These are phyloP conservation scores for Halictus quadricinctus DNA, from an alignment of 2,888 invertebrate genomes.

Conservation along the genomic window DNA sequence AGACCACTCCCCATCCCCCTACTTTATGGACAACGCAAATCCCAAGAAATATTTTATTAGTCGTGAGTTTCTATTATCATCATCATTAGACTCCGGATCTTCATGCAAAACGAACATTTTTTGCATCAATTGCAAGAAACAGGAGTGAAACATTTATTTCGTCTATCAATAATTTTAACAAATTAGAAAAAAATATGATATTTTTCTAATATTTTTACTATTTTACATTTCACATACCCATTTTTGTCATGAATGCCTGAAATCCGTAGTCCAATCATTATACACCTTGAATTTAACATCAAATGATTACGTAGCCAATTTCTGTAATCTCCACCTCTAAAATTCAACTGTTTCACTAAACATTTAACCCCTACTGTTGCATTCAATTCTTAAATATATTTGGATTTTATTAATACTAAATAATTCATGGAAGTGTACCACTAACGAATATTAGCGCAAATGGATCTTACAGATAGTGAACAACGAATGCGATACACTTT, in stretches of 20 bases:
- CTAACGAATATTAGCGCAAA: slow-evolving; percentile 35
- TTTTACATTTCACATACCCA: not conserved
- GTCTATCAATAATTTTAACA: not conserved
- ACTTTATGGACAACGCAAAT: slow-evolving; percentile 86
- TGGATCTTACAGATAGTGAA: slow-evolving; percentile 60
- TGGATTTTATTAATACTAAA: not conserved
- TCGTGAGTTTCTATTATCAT: slow-evolving; percentile 82
- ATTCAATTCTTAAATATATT: not conserved
- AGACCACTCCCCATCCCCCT: slow-evolving; percentile 85
- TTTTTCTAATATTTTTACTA: not conserved
- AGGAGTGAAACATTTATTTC: too few species aligned
- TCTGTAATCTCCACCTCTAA: slow-evolving; percentile 9
- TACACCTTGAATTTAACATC: slow-evolving; percentile 36
- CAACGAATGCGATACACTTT: slow-evolving; percentile 68
- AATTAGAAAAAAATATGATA: not conserved
- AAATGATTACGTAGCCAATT: slow-evolving; percentile 64
- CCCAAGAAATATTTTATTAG: slow-evolving; percentile 86
- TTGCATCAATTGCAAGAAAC: not conserved
- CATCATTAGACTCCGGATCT: not conserved
- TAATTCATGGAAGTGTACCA: not conserved
- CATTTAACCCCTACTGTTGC: slow-evolving; percentile 11
- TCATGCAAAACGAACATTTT: not conserved
- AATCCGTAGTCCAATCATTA: not conserved
- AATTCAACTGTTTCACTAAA: slow-evolving; percentile 49
- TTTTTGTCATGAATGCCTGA: not conserved